Evolutionary conservation across 2,797 vertebrate genomes (phyloP).

Genomic region (Pseudochirops cupreus): DNA sequence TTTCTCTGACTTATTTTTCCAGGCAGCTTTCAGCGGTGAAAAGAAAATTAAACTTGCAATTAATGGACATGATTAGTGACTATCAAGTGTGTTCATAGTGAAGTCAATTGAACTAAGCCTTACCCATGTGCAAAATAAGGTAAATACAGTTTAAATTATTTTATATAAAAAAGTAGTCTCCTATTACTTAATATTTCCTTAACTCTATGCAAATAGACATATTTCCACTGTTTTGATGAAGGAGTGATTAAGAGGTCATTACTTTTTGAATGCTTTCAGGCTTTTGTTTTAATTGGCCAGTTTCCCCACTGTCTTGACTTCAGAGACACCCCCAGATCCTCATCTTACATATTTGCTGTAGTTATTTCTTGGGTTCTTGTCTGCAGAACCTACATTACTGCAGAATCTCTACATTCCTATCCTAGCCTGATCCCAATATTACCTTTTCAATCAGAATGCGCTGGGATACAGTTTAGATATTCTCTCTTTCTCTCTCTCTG

Average conservation of each 20-base stretch:
- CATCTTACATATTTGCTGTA: neutral
- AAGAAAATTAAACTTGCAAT: neutral
- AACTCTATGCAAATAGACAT: neutral
- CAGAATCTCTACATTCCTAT: neutral
- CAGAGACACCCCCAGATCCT: neutral
- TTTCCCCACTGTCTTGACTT: neutral
- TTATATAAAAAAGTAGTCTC: neutral
- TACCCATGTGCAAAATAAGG: neutral
- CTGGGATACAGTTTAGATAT: neutral
- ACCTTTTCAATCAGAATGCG: neutral
- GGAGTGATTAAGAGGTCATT: neutral
- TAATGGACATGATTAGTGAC: neutral
- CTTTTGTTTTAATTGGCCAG: neutral
- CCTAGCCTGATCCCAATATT: neutral
- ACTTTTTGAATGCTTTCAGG: neutral
- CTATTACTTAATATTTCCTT: neutral
- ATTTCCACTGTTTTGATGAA: neutral
- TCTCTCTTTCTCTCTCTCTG: neutral
- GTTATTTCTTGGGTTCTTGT: neutral
- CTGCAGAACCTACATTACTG: neutral
- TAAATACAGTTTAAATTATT: neutral
- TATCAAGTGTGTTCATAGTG: neutral
- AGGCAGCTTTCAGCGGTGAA: neutral
- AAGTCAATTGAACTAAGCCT: neutral
- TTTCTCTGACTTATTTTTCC: neutral